Conservation (phyloP, 2,797 vertebrate species). For the Glyptemys insculpta region DNA sequence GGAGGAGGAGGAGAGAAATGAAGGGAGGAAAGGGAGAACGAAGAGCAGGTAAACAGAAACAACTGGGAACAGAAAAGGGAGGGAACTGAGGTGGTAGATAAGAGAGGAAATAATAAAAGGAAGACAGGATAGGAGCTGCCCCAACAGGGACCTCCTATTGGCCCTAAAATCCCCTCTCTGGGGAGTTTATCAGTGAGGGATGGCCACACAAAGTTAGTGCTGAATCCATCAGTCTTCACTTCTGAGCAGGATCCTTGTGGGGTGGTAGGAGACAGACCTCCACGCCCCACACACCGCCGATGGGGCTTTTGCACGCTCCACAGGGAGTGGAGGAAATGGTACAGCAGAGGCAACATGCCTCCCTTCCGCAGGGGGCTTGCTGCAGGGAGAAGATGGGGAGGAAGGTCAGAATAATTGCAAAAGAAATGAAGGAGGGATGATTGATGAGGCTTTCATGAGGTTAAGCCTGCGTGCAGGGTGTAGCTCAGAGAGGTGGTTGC, state of each 20-base stretch:
- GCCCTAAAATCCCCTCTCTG: not conserved
- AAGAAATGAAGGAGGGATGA: not conserved
- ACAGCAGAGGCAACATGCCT: not conserved
- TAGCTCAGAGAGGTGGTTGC: not conserved
- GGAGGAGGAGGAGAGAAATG: not conserved
- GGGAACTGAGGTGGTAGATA: not conserved
- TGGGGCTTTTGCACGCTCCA: not conserved
- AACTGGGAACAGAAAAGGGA: not conserved
- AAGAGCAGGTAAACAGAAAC: not conserved
- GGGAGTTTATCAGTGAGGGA: not conserved
- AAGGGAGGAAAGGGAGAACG: not conserved
- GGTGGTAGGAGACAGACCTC: not conserved
- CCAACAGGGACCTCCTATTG: slow-evolving; percentile 1
- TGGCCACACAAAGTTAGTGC: not conserved
- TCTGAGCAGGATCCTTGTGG: not conserved
- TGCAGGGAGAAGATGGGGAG: not conserved
- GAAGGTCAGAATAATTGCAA: not conserved
- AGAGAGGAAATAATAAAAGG: not conserved
- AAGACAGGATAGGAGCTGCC: not conserved
- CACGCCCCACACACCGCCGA: not conserved
- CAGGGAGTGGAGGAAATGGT: not conserved
- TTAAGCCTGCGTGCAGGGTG: not conserved
- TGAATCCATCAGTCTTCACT: not conserved
- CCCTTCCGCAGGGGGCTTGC: accelerated
- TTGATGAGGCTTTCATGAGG: slow-evolving; percentile 23